Evolutionary conservation across 2,888 invertebrate genomes (phyloP).

Genomic region (Melipona bicolor): DNA sequence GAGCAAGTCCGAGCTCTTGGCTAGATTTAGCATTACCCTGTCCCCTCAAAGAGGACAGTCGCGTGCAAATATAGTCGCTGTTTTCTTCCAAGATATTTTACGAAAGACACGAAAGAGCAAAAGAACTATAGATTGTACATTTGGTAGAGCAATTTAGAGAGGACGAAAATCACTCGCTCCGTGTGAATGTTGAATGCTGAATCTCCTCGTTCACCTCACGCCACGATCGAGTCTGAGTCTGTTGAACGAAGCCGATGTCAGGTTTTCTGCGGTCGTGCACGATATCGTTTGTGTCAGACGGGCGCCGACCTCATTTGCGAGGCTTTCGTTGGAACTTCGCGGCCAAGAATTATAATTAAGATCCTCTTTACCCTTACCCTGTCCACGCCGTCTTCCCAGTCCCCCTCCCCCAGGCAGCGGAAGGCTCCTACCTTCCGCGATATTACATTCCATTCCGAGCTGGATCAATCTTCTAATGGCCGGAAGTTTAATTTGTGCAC

Average conservation of each 20-base stretch:
- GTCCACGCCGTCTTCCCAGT: conserved; percentile 36
- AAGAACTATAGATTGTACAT: too few relatives aligned
- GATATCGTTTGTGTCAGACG: conserved; percentile 79
- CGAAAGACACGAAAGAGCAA: too few relatives aligned
- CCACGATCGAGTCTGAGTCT: neutral
- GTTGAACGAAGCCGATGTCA: conserved; percentile 37
- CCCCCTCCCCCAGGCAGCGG: conserved; percentile 49
- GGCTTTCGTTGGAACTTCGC: conserved; percentile 80
- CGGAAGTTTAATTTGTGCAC: conserved; percentile 79
- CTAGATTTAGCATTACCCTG: too few relatives aligned
- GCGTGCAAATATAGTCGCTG: too few relatives aligned
- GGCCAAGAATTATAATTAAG: conserved; percentile 83
- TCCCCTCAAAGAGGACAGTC: too few relatives aligned
- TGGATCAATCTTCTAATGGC: conserved; percentile 81
- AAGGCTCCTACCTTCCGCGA: conserved; percentile 72
- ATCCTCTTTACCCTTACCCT: conserved; percentile 64
- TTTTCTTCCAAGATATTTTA: too few relatives aligned
- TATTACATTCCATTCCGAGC: conserved; percentile 81
- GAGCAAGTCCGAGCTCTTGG: too few relatives aligned
- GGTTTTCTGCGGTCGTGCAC: conserved; percentile 64
- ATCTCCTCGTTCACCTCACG: neutral
- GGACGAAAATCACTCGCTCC: neutral
- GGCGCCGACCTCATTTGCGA: conserved; percentile 81
- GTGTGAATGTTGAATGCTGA: neutral
- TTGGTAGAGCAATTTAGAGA: neutral